Evolutionary conservation across 2,888 invertebrate species (phyloP), one percentile per base, ranked within the genome.

Genomic region (Halocaridina rubra): DNA sequence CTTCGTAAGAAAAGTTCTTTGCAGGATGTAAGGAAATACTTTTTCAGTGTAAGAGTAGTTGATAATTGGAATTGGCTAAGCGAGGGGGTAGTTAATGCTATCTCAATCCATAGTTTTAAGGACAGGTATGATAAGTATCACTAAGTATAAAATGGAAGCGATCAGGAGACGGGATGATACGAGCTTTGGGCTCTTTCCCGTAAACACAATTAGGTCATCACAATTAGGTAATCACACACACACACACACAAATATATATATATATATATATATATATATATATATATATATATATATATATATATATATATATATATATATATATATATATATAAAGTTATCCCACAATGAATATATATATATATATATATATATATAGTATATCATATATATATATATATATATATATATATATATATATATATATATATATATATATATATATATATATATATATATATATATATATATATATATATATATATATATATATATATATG

Each of bases 381-480:
- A 13, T 1, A 46, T 0, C 1, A 46, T 2, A 2, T 71, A 27
- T 71, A 71, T 30, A 27, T 71, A 71, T 19, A 27, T 71, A 27
- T 71, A 27, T 71, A 1, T 71, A 27, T 27, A 71, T 71, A 1
- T 71, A 71, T 29, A 27, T n/a, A n/a, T n/a, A 71, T 71, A 24
- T 3, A 1, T 71, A 27, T 71, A 1, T 4, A 3, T 3, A 3
- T 27, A 71, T 24, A 71, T 71, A 1, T 24, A 71, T 71, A 3
- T 71, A 29, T 27, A 71, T 71, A 71, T 71, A 3, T 27, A 71
- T 71, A 1, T 27, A 71, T 71, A 71, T 10, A 29, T 71, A 71
- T 27, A 71, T 71, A 71, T 24, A 71, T n/a, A 71, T 71, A 71
- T 24, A 71, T 2, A 71, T 71, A 27, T 27, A 71, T 71, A 27